These are phyloP conservation scores for Ochlodes sylvanus DNA, from an alignment of 2,888 invertebrate species.

Conservation along the genomic window DNA sequence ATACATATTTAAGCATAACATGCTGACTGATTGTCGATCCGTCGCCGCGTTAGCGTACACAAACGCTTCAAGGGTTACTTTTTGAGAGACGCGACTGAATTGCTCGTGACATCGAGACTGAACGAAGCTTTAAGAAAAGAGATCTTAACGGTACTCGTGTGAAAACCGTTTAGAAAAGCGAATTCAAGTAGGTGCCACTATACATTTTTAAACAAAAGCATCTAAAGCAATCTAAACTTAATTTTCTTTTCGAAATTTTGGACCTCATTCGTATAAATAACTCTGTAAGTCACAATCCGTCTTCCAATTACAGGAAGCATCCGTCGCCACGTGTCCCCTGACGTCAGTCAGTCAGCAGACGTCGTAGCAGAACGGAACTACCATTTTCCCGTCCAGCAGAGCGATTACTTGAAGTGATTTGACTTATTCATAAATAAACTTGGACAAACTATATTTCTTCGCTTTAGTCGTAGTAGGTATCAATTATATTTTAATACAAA, in stretches of 20 bases:
- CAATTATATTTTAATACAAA: too few species aligned
- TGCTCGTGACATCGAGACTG: neutral
- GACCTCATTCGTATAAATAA: neutral
- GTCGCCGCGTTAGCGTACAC: neutral
- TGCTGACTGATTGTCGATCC: neutral
- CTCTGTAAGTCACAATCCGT: neutral
- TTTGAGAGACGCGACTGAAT: neutral
- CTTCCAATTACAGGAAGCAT: constrained; percentile 1
- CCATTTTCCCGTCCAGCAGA: neutral
- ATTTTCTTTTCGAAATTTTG: neutral
- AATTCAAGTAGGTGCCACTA: constrained; percentile 2
- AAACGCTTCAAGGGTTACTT: neutral
- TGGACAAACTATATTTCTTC: neutral
- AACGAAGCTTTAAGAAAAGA: constrained; percentile 7
- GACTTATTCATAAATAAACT: neutral
- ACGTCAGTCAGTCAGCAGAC: neutral
- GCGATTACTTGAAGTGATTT: constrained; percentile 9
- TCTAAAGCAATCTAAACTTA: neutral
- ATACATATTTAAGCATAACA: too few species aligned
- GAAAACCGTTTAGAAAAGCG: constrained; percentile 1
- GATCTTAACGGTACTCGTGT: constrained; percentile 3
- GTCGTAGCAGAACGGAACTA: constrained; percentile 9
- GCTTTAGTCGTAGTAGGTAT: neutral
- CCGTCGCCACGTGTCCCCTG: neutral
- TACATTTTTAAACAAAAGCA: neutral